Conservation (phyloP, 2,888 invertebrate genomes). For the Conomelus anceps region DNA sequence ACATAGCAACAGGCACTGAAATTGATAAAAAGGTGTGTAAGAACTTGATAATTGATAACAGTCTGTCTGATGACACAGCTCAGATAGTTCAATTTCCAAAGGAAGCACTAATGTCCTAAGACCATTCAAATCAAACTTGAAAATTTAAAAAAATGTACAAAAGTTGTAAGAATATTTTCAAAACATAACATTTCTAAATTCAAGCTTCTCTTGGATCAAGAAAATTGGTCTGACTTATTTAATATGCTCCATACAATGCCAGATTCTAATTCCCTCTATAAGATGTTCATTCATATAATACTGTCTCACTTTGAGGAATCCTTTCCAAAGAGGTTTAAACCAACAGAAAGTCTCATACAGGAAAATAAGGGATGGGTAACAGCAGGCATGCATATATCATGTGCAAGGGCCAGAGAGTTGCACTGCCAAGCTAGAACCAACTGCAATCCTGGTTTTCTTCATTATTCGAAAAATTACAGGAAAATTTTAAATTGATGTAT, state of each 20-base stretch:
- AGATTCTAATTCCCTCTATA: background rate
- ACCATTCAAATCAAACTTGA: background rate
- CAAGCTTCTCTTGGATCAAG: background rate
- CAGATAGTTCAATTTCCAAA: background rate
- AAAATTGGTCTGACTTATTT: background rate
- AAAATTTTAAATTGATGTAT: background rate
- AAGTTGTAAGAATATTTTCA: background rate
- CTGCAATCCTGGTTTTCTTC: background rate
- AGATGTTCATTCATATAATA: background rate
- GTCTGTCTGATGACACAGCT: background rate
- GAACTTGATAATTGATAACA: background rate
- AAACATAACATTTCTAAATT: background rate
- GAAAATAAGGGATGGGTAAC: background rate
- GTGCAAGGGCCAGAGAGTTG: too few relatives aligned
- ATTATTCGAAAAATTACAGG: background rate
- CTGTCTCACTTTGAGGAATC: background rate
- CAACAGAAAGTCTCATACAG: background rate
- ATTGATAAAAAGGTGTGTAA: background rate
- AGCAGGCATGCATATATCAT: background rate
- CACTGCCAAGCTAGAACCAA: background rate
- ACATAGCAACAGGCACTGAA: background rate
- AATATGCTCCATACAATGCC: background rate
- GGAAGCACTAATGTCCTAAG: background rate
- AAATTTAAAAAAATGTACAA: background rate
- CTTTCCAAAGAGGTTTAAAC: background rate